Base-by-base conservation (phyloP, 1,140 invertebrate species). In the Galendromus occidentalis region DNA sequence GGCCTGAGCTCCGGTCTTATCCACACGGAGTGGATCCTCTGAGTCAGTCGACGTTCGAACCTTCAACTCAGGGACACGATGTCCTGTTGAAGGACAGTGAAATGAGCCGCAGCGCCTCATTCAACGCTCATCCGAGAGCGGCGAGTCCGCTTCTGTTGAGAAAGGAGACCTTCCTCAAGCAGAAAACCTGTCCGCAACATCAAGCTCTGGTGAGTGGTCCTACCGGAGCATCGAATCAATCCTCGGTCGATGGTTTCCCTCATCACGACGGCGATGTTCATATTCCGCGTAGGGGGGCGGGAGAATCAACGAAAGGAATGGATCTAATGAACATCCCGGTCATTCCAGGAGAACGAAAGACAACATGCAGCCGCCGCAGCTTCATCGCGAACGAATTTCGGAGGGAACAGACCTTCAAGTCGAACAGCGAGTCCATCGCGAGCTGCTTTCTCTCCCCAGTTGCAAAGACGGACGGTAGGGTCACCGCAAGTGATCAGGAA, bases 91-190 rank as follows among this genome's bases (percentile, higher is more conserved):
- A 33, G 17, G 51, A 59, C 22, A 28, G 18, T 14, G 51, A 59
- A 25, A 59, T 59, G 51, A 20, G 51, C 51, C 51, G 51, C 33
- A 59, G 51, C 22, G 51, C 51, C 14, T 59, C 51, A 18, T 59
- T 59, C 22, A 59, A 59, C 20, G 51, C 51, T 20, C 51, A 59
- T 59, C 51, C 51, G 14, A 33, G 33, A 6, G 51, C 51, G 33
- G 25, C 25, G 22, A 59, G 51, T 33, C 51, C 22, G 2, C 51
- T 59, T 33, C 51, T 59, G 51, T 22, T 17, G 51, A 59, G 51
- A 59, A 59, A 59, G 51, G 51, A 59, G 51, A 59, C 51, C 51
- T 59, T 59, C 51, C 51, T 59, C 22, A 59, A 59, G 20, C 51
- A 59, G 51, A 25, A 59, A 29, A 59, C 22, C 22, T 20, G 51